Evolutionary conservation across 2,113 vertebrate species (phyloP).

Genomic region (Sterrhoptilus dennistouni): DNA sequence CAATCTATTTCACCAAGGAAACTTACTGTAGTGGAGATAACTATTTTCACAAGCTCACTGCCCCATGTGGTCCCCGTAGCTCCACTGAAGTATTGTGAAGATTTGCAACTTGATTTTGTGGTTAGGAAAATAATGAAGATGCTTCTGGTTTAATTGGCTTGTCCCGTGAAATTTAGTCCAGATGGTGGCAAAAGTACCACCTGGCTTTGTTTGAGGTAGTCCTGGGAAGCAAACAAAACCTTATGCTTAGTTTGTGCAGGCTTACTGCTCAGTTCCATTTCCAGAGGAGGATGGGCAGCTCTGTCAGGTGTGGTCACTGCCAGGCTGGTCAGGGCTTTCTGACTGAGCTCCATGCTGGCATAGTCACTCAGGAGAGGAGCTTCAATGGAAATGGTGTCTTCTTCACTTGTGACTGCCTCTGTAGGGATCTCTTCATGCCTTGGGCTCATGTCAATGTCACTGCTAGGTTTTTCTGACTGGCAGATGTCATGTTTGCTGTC

Average conservation of each 20-base stretch:
- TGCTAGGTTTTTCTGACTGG: neutral
- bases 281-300: neutral
- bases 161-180: neutral
- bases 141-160: neutral
- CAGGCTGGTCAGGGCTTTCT: constrained; percentile 13
- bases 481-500: neutral
- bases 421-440: neutral
- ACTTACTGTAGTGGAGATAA: neutral
- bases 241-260: neutral
- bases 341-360: constrained; percentile 78
- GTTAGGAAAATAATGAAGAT: neutral
- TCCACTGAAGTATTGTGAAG: neutral
- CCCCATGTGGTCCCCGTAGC: neutral
- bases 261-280: neutral
- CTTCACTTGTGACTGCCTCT: neutral
- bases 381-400: neutral
- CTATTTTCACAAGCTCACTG: neutral
- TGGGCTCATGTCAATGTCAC: neutral
- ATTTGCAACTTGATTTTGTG: neutral
- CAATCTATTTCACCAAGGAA: neutral
- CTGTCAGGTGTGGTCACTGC: neutral
- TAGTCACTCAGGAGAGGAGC: constrained; percentile 70
- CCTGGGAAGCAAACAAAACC: neutral
- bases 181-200: neutral
- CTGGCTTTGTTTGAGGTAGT: constrained; percentile 52